Evolutionary conservation across 2,113 vertebrate genomes (phyloP).

Genomic region (Pangasianodon hypophthalmus): DNA sequence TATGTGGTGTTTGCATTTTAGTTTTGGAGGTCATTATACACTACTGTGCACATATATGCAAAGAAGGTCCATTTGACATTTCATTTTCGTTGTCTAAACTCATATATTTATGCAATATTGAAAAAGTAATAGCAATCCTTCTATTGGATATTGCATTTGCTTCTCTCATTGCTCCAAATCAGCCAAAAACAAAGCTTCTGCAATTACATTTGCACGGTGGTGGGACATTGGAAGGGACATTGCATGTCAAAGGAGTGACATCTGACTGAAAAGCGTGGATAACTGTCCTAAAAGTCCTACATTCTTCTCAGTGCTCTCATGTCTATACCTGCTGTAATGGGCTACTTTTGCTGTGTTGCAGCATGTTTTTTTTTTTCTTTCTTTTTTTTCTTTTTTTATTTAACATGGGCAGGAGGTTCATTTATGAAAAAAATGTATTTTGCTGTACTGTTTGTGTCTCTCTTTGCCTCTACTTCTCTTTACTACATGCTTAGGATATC

Average conservation of each 20-base stretch:
- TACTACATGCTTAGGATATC: too few species aligned
- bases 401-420: background rate
- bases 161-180: background rate
- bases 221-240: too few species aligned
- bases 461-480: too few species aligned
- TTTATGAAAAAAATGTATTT: background rate
- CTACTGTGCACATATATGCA: too few species aligned
- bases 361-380: too few species aligned
- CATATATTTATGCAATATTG: background rate
- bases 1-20: background rate
- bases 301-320: background rate
- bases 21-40: too few species aligned
- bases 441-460: background rate
- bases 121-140: background rate
- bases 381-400: too few species aligned
- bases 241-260: too few species aligned
- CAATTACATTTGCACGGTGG: background rate
- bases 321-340: background rate
- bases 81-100: too few species aligned
- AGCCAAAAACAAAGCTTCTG: background rate
- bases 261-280: background rate
- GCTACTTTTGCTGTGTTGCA: background rate
- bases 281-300: too few species aligned
- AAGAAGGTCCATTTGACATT: background rate
- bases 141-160: background rate